Conservation (phyloP, 2,888 invertebrate species). For the Cheilosia variabilis region DNA sequence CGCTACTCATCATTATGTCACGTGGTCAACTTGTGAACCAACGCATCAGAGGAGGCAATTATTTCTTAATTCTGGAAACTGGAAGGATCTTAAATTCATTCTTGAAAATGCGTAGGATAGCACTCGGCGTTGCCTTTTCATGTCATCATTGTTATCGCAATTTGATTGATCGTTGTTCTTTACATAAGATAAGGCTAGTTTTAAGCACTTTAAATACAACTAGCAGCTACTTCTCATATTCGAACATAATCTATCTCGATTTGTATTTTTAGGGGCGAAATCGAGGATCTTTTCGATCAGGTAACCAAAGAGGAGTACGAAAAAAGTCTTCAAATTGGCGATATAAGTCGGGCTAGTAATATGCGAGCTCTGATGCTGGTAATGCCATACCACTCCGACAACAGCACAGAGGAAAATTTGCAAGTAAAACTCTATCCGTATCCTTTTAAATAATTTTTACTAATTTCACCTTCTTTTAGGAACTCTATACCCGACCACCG, state of each 20-base stretch:
- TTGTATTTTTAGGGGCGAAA: constrained; percentile 81
- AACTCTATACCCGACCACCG: constrained; percentile 82
- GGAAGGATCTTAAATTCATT: no score
- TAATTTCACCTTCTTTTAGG: constrained; percentile 76
- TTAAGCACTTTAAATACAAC: not conserved
- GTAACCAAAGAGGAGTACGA: constrained; percentile 83
- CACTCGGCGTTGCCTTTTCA: no score
- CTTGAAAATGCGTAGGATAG: no score
- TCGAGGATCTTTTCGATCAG: constrained; percentile 83
- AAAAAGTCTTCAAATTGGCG: constrained; percentile 82
- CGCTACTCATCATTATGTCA: no score
- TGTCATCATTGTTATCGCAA: not conserved
- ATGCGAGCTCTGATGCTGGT: constrained; percentile 83
- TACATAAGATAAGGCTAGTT: no score
- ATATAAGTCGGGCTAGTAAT: constrained; percentile 82
- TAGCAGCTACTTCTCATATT: not conserved
- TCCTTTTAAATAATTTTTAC: not conserved
- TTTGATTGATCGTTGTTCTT: no score
- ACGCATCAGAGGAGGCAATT: no score
- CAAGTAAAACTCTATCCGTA: constrained; percentile 77
- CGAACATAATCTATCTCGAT: not conserved
- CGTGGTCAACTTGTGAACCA: no score
- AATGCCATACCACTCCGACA: constrained; percentile 82
- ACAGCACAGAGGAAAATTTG: constrained; percentile 81
- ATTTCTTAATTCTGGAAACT: no score